A percentile compares a stretch with the other conserved stretches of the same genome.
phyloP scores from a whole-genome alignment of 2,113 vertebrate genomes.

The Eira barbara region DNA sequence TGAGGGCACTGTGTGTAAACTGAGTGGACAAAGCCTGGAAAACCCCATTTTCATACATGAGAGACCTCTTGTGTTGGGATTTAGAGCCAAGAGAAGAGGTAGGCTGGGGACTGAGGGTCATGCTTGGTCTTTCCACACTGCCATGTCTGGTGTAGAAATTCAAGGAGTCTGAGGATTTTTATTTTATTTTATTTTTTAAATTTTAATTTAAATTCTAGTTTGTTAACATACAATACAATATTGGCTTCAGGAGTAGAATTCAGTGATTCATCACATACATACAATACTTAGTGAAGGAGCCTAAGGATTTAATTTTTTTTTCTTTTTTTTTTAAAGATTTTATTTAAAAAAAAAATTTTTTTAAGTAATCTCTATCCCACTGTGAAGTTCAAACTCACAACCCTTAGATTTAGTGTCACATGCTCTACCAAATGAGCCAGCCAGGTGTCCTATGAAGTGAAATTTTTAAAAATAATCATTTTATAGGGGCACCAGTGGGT shows the following conservation, averaged over 20 bases:
- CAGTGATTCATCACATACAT: not conserved
- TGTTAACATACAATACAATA: not conserved
- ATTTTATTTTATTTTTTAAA: not conserved
- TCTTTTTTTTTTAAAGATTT: too few species aligned
- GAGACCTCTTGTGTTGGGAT: not conserved
- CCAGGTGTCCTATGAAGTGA: not conserved
- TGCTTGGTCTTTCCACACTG: not conserved
- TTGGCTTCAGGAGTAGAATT: not conserved
- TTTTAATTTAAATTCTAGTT: not conserved
- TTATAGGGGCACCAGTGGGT: too few species aligned
- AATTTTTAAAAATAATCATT: not conserved
- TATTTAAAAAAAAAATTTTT: not conserved
- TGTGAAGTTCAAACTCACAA: not conserved
- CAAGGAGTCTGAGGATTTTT: not conserved
- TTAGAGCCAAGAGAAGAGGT: not conserved
- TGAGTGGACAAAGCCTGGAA: not conserved
- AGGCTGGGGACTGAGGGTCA: not conserved
- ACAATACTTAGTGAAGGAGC: not conserved
- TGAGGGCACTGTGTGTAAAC: not conserved
- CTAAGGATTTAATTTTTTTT: not conserved
- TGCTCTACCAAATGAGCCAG: not conserved
- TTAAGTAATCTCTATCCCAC: not conserved
- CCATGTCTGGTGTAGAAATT: not conserved
- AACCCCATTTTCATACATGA: not conserved
- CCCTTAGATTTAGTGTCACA: not conserved